Evolutionary conservation across 2,113 vertebrate genomes (phyloP), one percentile per base, ranked within the genome.

Genomic region (Prionailurus bengalensis): DNA sequence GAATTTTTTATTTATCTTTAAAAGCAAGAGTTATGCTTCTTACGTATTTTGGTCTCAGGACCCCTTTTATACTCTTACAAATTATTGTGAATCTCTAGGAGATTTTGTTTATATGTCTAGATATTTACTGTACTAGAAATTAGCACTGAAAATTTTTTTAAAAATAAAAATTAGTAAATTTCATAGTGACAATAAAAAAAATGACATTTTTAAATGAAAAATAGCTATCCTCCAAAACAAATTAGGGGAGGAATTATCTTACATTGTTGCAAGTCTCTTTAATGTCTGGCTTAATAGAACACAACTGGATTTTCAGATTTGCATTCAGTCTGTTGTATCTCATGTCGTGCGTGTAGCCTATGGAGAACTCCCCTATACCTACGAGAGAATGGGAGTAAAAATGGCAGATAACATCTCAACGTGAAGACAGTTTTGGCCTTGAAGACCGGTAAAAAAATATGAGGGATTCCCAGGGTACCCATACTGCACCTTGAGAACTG

Each of bases 1-100:
- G n/a, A 51, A 42, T 71, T 74, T 91, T 81, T 93, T 27, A 27
- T 65, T 94, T 85, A 95, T 94, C 51, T 94, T 81, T 58, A 36
- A 92, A 94, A 21, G 51, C n/a, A 86, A 76, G 70, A 68, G 9
- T 97, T 90, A 33, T 66, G 23, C 33, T 78, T 82, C 51, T 93
- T 53, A 86, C 65, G 45, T 61, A 31, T 51, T 94, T 96, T 81
- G 19, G 31, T 96, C 25, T 86, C 51, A 82, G 42, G 39, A 92
- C 27, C 15, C 63, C n/a, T 66, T 90, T 94, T 61, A 79, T 68
- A 76, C 23, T 84, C 39, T 89, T 53, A 81, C 58, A 95, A 93
- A 78, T 85, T 88, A 83, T 36, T 55, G 7, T 81, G 71, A 31
- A 36, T 14, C 8, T 61, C 5, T 92, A 82, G 58, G n/a, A 74